A percentile compares a stretch with the other conserved stretches of the same genome.
Conservation (phyloP, 64 coral and sea anemone genomes). For the Pocillopora verrucosa region DNA sequence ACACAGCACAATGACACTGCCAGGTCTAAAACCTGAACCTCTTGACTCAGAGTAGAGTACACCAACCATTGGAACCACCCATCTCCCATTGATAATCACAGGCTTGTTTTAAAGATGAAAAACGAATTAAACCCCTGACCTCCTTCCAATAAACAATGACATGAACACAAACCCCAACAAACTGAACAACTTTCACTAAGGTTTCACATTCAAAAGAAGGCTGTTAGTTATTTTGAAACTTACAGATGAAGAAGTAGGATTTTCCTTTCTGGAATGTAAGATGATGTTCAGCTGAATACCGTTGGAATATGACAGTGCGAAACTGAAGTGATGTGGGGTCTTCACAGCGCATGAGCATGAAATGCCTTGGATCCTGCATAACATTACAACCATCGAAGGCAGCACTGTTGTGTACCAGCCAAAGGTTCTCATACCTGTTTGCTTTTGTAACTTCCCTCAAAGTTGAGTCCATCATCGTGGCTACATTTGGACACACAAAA, state of each 20-base stretch:
- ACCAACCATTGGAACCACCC: too few species aligned
- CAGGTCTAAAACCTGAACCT: too few species aligned
- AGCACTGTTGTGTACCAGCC: not conserved
- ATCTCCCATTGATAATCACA: too few species aligned
- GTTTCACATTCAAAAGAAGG: not conserved
- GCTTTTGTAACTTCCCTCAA: not conserved
- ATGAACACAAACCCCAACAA: too few species aligned
- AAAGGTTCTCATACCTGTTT: slow-evolving; percentile 31
- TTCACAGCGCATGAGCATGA: not conserved
- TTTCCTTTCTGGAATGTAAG: not conserved
- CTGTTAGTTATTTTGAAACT: not conserved
- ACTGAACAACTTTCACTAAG: too few species aligned
- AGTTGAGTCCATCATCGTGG: not conserved
- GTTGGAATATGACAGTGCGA: not conserved
- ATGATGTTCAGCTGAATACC: not conserved
- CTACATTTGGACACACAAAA: slow-evolving; percentile 32
- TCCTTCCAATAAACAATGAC: too few species aligned
- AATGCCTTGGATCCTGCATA: not conserved
- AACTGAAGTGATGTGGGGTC: not conserved
- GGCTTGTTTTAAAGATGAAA: not conserved
- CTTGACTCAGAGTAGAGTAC: too few species aligned
- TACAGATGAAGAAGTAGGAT: slow-evolving; percentile 17
- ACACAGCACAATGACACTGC: too few species aligned
- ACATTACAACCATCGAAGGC: not conserved
- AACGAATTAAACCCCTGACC: not conserved